These are phyloP conservation scores for Phocoena phocoena DNA, from an alignment of 2,113 vertebrate species.

Conservation along the genomic window DNA sequence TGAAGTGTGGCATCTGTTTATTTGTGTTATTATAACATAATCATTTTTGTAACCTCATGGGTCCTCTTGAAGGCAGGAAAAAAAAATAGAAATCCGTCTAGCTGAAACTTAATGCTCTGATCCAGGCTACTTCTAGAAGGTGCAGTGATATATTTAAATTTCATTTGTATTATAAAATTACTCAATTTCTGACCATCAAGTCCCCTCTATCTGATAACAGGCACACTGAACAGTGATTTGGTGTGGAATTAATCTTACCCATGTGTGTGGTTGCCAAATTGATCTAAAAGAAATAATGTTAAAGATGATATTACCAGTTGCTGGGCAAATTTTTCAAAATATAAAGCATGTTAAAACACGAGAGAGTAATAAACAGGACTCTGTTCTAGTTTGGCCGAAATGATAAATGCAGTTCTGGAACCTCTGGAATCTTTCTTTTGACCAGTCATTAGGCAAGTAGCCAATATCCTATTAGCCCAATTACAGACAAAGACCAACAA, in stretches of 20 bases:
- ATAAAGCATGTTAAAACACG: background rate
- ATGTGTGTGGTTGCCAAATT: background rate
- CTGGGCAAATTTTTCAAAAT: background rate
- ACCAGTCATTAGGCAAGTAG: background rate
- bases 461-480: background rate
- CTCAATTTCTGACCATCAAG: background rate
- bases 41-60: background rate
- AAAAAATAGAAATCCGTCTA: background rate
- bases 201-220: background rate
- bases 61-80: background rate
- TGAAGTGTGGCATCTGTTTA: background rate
- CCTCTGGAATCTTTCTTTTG: background rate
- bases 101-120: background rate
- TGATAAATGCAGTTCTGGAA: background rate
- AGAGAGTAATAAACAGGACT: background rate
- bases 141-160: background rate
- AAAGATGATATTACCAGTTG: background rate
- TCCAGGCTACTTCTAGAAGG: background rate
- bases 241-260: background rate
- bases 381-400: background rate
- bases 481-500: background rate
- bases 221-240: background rate
- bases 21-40: background rate
- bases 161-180: background rate
- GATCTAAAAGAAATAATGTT: conserved; percentile 1